Conservation (phyloP, 2,888 invertebrate species). For the Blastobasis lacticolella region DNA sequence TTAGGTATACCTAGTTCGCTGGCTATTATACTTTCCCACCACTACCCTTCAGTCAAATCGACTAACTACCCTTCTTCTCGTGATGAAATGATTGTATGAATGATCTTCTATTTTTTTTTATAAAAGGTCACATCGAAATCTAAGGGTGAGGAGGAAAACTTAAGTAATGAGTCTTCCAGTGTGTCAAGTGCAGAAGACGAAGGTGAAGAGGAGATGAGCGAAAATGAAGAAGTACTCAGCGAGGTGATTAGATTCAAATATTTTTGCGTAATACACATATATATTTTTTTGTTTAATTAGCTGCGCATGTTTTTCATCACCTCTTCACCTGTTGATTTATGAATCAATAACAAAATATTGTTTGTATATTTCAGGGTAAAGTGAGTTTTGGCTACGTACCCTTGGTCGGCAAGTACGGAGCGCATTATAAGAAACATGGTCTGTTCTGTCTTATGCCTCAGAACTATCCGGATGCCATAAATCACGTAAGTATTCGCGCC, state of each 20-base stretch:
- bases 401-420: constrained; percentile 80
- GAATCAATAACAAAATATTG: constrained; percentile 1
- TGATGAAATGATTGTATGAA: no score
- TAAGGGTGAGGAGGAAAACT: no score
- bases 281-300: not conserved
- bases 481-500: constrained; percentile 76
- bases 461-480: constrained; percentile 92
- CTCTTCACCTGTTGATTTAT: no score
- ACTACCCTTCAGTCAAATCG: no score
- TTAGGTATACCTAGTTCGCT: no score
- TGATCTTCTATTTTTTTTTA: no score
- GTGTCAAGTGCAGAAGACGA: constrained; percentile 26
- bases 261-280: not conserved
- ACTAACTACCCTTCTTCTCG: no score
- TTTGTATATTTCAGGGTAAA: constrained; percentile 37
- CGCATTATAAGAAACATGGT: constrained; percentile 82
- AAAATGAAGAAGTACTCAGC: constrained; percentile 30
- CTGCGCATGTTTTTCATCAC: constrained; percentile 9
- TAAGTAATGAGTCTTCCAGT: constrained; percentile 25
- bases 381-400: constrained; percentile 54
- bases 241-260: constrained; percentile 32
- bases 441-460: constrained; percentile 94
- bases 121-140: no score
- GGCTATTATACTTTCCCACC: no score
- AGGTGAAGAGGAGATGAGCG: constrained; percentile 27